Conservation (phyloP, 2,888 invertebrate genomes). For the Epistrophe grossulariae region DNA sequence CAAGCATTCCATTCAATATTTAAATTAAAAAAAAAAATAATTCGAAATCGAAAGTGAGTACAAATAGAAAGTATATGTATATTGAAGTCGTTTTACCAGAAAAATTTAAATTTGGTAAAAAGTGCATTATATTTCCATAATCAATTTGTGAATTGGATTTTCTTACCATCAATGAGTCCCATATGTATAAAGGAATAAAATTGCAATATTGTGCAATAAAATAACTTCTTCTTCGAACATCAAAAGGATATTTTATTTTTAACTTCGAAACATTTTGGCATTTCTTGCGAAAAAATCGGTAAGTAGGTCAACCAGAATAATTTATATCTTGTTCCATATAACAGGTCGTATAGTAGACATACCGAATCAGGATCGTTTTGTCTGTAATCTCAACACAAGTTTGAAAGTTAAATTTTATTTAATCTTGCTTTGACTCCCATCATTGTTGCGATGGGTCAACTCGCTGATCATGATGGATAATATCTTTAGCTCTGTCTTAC, state of each 20-base stretch:
- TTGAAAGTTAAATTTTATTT: slow-evolving; percentile 61
- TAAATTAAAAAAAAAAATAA: neutral
- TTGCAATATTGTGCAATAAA: slow-evolving; percentile 38
- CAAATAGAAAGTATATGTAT: slow-evolving; percentile 22
- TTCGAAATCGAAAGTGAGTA: slow-evolving; percentile 59
- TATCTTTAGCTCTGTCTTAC: slow-evolving; percentile 25
- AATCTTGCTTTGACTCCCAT: slow-evolving; percentile 23
- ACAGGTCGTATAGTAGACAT: neutral
- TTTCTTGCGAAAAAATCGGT: slow-evolving; percentile 42
- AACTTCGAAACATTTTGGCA: slow-evolving; percentile 36
- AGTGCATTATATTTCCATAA: neutral
- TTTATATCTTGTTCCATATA: slow-evolving; percentile 38
- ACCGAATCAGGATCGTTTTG: slow-evolving; percentile 38
- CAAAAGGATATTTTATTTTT: slow-evolving; percentile 41
- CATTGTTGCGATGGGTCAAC: slow-evolving; percentile 1
- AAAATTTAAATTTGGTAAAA: neutral
- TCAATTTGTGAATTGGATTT: slow-evolving; percentile 18
- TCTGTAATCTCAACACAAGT: slow-evolving; percentile 44
- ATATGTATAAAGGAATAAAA: slow-evolving; percentile 18
- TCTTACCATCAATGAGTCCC: slow-evolving; percentile 9
- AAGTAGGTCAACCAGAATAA: slow-evolving; percentile 46
- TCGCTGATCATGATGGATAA: slow-evolving; percentile 32
- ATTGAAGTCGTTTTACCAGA: neutral
- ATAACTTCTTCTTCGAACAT: slow-evolving; percentile 38
- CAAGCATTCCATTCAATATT: neutral